Conservation (phyloP, 1,140 invertebrate genomes). For the Eumaeus atala region DNA sequence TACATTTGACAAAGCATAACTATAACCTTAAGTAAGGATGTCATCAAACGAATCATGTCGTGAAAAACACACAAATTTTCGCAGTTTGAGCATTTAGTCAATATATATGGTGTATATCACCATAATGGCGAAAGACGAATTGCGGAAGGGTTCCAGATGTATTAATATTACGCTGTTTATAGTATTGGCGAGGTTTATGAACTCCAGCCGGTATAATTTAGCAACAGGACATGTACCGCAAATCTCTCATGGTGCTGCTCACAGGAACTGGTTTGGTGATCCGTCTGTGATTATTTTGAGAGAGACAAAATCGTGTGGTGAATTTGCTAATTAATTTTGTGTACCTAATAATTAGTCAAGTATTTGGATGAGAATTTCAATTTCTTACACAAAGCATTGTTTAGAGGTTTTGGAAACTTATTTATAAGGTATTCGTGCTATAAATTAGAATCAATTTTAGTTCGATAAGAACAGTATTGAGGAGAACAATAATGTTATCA, state of each 20-base stretch:
- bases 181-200: conserved; percentile 43
- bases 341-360: background rate
- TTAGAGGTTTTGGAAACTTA: no score
- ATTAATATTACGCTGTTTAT: conserved; percentile 35
- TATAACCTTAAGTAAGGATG: conserved; percentile 30
- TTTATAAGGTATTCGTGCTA: no score
- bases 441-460: no score
- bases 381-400: no score
- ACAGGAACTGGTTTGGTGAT: conserved; percentile 4
- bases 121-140: conserved; percentile 38
- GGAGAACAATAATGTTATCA: no score
- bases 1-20: conserved; percentile 20
- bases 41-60: conserved; percentile 44
- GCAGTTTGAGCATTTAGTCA: background rate
- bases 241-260: background rate
- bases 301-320: background rate
- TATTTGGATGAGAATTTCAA: background rate
- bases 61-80: conserved; percentile 52
- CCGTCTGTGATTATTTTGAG: conserved; percentile 5
- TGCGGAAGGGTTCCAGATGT: conserved; percentile 43
- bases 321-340: conserved; percentile 8
- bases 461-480: no score
- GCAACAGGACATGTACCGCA: conserved; percentile 4
- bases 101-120: conserved; percentile 22
- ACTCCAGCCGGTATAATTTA: conserved; percentile 16